A percentile compares a stretch with the other conserved stretches of the same genome.
These are phyloP conservation scores for Cygnus olor DNA, from an alignment of 2,797 vertebrate species.

Conservation along the genomic window DNA sequence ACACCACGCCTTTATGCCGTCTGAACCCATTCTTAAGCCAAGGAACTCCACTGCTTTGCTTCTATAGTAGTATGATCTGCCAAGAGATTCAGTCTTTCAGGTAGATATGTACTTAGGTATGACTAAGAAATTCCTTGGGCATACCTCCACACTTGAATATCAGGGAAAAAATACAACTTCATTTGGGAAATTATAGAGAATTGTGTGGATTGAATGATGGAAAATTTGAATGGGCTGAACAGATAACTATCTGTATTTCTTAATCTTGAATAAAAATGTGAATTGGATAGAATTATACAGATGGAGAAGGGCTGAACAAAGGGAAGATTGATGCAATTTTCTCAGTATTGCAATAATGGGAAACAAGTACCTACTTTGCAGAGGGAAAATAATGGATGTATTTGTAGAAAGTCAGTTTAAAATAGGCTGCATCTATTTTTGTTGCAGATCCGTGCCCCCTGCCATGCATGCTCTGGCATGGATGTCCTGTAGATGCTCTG, in stretches of 20 bases:
- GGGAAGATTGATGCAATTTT: neutral
- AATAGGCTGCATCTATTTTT: neutral
- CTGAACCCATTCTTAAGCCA: neutral
- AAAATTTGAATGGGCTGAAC: neutral
- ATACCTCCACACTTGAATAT: neutral
- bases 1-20: neutral
- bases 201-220: neutral
- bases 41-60: neutral
- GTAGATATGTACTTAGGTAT: neutral
- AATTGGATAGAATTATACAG: neutral
- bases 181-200: neutral
- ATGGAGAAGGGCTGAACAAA: neutral
- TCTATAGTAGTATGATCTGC: neutral
- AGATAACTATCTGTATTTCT: neutral
- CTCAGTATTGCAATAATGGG: neutral
- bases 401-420: neutral
- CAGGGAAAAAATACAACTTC: neutral
- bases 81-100: neutral
- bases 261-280: neutral
- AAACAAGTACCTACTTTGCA: constrained; percentile 16
- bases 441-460: neutral
- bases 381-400: neutral
- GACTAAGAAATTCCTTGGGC: neutral
- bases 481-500: neutral
- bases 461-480: neutral